Conservation (phyloP, 2,888 invertebrate genomes). For the Acanthosepion lycidas region DNA sequence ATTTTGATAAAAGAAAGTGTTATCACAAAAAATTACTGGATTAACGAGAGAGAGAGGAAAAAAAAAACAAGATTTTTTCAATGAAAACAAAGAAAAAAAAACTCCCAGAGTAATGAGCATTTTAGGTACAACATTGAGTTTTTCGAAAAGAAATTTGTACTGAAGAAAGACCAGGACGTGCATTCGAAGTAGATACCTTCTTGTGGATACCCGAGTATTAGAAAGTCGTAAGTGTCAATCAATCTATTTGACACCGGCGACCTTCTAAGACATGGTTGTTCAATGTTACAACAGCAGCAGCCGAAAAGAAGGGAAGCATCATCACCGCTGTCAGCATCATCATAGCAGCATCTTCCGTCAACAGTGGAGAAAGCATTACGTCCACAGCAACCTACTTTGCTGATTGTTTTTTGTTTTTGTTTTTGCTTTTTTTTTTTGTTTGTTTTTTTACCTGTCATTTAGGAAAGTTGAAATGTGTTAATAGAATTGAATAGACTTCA, state of each 20-base stretch:
- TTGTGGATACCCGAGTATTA: slow-evolving; percentile 40
- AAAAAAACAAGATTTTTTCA: not conserved
- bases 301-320: not conserved
- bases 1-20: not conserved
- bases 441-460: not conserved
- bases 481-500: no score
- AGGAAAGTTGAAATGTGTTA: no score
- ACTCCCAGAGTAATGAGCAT: not conserved
- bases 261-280: slow-evolving; percentile 43
- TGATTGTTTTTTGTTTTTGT: not conserved
- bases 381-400: not conserved
- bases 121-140: not conserved
- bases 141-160: not conserved
- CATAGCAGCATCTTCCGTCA: not conserved
- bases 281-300: slow-evolving; percentile 1
- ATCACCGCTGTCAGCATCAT: not conserved
- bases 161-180: not conserved
- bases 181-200: not conserved
- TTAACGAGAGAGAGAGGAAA: not conserved
- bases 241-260: slow-evolving; percentile 41
- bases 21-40: not conserved
- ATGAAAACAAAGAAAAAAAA: not conserved
- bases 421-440: not conserved
- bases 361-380: not conserved
- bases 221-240: slow-evolving; percentile 46